Evolutionary conservation across 2,113 vertebrate genomes (phyloP), one percentile per base, ranked within the genome.

Genomic region (Hepsetus odoe): DNA sequence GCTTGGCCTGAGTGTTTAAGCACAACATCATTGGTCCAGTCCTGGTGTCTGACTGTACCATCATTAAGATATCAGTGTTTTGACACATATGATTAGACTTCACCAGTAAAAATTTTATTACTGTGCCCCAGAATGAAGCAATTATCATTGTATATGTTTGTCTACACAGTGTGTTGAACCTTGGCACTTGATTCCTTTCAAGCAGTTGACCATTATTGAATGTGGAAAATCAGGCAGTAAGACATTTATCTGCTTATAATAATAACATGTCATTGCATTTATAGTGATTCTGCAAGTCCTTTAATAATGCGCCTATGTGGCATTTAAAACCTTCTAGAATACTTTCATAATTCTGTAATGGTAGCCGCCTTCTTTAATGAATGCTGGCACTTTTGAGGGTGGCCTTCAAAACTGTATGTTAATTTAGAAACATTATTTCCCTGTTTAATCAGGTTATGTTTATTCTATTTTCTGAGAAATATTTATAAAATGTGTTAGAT

Each of bases 1-100:
- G 56, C 74, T 72, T 62, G 78, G 20, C 66, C 65, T 16, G 35
- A 33, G 49, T 44, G 10, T 66, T 30, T 40, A 30, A 22, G 38
- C n/a, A n/a, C n/a, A n/a, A n/a, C n/a, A n/a, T n/a, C 11, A 14
- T 9, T 24, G 16, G 46, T 62, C 14, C n/a, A 65, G 38, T 51
- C 40, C 67, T 56, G 65, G 42, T 13, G 7, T 77, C 38, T 55
- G 38, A 72, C 32, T 32, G 24, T n/a, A n/a, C 26, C 2, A 44
- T 1, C 58, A 49, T 11, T 68, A 1, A 67, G 22, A 14, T 40
- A 30, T 16, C n/a, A 32, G 20, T 64, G 1, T 35, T 51, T 24
- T n/a, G n/a, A n/a, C n/a, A 42, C 7, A 44, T 64, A 26, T n/a
- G 22, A 6, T 13, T 32, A 32, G 1, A 32, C 32, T 62, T 62